These are phyloP conservation scores for Volucella bombylans DNA, from an alignment of 2,888 invertebrate species.

Conservation along the genomic window DNA sequence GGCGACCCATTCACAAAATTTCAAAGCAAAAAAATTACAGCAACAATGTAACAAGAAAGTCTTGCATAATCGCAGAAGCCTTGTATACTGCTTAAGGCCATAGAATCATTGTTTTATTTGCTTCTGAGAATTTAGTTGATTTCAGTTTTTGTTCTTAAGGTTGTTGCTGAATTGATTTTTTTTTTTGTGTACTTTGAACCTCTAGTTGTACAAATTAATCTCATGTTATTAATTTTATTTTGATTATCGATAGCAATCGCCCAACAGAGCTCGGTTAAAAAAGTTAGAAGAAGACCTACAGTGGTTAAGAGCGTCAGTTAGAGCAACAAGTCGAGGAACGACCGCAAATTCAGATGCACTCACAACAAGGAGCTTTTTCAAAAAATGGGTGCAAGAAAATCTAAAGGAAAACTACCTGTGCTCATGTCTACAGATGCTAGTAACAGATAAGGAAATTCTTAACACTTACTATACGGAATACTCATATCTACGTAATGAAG, in stretches of 20 bases:
- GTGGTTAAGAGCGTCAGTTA: conserved; percentile 56
- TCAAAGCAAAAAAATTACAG: too few relatives aligned
- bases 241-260: conserved; percentile 37
- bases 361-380: conserved; percentile 74
- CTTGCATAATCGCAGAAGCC: too few relatives aligned
- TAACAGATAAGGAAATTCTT: conserved; percentile 86
- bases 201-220: not conserved
- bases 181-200: not conserved
- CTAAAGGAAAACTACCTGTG: conserved; percentile 79
- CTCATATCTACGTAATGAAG: conserved; percentile 85
- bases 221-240: not conserved
- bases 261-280: conserved; percentile 45
- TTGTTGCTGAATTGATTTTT: too few relatives aligned
- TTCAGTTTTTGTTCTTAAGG: too few relatives aligned
- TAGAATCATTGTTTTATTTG: too few relatives aligned
- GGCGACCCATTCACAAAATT: too few relatives aligned
- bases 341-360: conserved; percentile 20
- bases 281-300: conserved; percentile 61
- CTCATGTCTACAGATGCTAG: conserved; percentile 84
- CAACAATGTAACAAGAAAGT: too few relatives aligned
- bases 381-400: conserved; percentile 77
- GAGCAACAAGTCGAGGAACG: conserved; percentile 1
- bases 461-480: conserved; percentile 84
- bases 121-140: too few relatives aligned
- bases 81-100: too few relatives aligned